Conservation (phyloP, 2,888 invertebrate species). For the Chaitophorus viminalis region DNA sequence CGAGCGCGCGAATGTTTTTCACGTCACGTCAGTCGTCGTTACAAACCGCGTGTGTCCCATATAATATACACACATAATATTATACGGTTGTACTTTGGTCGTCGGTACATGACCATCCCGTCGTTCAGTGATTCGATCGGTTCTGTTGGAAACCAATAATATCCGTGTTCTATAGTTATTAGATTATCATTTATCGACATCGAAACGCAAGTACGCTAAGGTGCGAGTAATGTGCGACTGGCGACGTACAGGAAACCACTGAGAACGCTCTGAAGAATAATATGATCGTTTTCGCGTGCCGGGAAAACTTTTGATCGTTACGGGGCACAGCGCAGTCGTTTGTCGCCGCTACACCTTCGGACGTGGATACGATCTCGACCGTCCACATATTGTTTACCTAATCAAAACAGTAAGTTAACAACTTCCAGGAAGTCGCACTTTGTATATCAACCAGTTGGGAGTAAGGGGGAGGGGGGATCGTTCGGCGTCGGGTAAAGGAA, state of each 20-base stretch:
- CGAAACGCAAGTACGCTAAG: background rate
- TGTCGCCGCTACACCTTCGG: background rate
- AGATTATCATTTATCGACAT: too few relatives aligned
- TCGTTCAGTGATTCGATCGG: background rate
- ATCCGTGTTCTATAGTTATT: too few relatives aligned
- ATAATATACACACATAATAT: too few relatives aligned
- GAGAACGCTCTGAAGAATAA: background rate
- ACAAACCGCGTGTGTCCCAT: too few relatives aligned
- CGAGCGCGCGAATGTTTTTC: too few relatives aligned
- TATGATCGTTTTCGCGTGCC: conserved; percentile 41
- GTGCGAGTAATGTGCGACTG: conserved; percentile 30
- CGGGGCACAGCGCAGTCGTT: conserved; percentile 1
- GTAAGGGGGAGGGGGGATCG: too few relatives aligned
- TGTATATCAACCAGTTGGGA: too few relatives aligned
- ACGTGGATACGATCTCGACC: background rate
- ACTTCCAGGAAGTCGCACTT: too few relatives aligned
- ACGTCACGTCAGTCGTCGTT: too few relatives aligned
- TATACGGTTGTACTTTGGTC: too few relatives aligned
- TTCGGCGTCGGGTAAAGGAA: too few relatives aligned
- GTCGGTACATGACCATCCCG: background rate
- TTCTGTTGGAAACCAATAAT: too few relatives aligned
- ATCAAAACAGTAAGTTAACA: conserved; percentile 3
- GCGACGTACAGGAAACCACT: background rate
- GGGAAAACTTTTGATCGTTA: conserved; percentile 28
- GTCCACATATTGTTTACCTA: background rate